Conservation (phyloP, 2,113 vertebrate genomes). For the Paraplagusia blochii region DNA sequence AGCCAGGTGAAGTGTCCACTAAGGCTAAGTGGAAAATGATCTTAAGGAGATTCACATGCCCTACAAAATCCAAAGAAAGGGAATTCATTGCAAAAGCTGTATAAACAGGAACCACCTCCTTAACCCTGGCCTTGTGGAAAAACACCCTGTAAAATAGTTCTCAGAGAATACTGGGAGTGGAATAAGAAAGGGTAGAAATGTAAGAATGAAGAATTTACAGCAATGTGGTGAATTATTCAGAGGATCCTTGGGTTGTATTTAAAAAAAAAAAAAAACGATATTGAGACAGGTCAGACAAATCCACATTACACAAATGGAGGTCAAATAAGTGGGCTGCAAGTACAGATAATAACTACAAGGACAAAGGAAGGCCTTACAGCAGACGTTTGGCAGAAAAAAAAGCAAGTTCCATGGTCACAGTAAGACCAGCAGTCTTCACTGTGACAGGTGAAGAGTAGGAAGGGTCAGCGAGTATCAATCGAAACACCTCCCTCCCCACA, state of each 20-base stretch:
- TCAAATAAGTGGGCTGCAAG: background rate
- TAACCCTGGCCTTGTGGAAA: background rate
- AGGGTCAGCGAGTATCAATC: slow-evolving; percentile 10
- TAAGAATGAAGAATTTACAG: accelerated
- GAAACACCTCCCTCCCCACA: slow-evolving; percentile 11
- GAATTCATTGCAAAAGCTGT: background rate
- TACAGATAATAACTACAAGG: background rate
- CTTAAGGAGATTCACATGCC: background rate
- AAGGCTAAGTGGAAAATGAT: slow-evolving; percentile 2
- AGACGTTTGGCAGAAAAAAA: slow-evolving; percentile 13
- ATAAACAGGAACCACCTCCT: background rate
- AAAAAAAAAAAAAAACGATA: background rate
- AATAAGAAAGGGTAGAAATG: background rate
- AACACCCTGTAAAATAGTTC: background rate
- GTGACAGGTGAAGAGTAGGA: slow-evolving; percentile 34
- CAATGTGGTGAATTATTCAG: no score
- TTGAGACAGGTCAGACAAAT: background rate
- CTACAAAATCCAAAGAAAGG: background rate
- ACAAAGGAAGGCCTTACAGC: slow-evolving; percentile 17
- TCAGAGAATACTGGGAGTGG: background rate
- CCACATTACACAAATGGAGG: background rate
- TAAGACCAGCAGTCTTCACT: slow-evolving; percentile 46
- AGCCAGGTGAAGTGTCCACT: background rate
- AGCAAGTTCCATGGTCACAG: slow-evolving; percentile 18
- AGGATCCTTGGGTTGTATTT: background rate